These are phyloP conservation scores for Cryptocephalus primarius DNA, from an alignment of 2,888 invertebrate genomes.

Conservation along the genomic window DNA sequence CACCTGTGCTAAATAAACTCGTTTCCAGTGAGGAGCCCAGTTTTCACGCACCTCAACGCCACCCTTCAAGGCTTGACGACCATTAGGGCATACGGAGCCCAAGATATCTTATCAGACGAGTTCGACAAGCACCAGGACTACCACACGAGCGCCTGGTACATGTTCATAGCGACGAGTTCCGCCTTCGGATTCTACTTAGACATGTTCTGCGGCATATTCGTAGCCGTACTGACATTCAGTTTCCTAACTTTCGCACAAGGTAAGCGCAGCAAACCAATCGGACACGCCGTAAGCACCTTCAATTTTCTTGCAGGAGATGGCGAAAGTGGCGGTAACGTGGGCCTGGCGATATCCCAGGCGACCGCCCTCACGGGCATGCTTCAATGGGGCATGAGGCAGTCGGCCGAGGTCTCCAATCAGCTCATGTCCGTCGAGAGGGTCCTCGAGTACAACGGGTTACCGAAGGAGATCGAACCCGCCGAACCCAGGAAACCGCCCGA, in stretches of 20 bases:
- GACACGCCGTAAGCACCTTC: no score
- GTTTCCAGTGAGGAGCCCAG: constrained; percentile 65
- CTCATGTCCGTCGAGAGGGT: constrained; percentile 77
- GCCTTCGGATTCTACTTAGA: constrained; percentile 58
- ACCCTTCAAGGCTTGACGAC: constrained; percentile 70
- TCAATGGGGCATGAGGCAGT: constrained; percentile 74
- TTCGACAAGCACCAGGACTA: constrained; percentile 48
- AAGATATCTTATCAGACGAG: constrained; percentile 48
- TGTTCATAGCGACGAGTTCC: constrained; percentile 51
- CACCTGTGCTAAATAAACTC: neutral
- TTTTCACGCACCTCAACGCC: constrained; percentile 71
- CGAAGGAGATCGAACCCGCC: constrained; percentile 45
- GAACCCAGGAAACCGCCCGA: constrained; percentile 41
- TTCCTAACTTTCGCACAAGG: constrained; percentile 42
- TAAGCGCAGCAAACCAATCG: constrained; percentile 19
- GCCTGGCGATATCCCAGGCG: constrained; percentile 55
- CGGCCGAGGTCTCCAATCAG: constrained; percentile 69
- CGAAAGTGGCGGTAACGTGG: constrained; percentile 47
- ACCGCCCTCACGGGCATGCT: constrained; percentile 49
- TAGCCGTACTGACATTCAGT: constrained; percentile 53
- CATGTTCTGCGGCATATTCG: constrained; percentile 51
- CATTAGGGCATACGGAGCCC: constrained; percentile 64
- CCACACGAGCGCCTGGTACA: constrained; percentile 57
- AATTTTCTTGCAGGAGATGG: constrained; percentile 14
- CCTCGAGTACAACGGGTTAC: constrained; percentile 65